phyloP scores from a whole-genome alignment of 2,113 vertebrate genomes.

The Chitala chitala region DNA sequence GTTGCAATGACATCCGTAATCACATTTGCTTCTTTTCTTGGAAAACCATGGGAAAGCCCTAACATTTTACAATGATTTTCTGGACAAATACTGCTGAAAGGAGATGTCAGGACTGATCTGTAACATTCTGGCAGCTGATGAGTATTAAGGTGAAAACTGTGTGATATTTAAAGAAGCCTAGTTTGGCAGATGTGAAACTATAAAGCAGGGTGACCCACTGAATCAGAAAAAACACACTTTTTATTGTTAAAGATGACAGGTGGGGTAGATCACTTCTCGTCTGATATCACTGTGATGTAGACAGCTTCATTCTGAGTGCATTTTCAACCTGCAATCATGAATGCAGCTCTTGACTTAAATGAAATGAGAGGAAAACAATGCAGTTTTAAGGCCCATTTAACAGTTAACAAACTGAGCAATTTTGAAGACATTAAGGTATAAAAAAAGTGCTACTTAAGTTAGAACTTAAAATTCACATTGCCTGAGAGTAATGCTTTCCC shows the following conservation, averaged over 20 bases:
- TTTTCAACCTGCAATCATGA: not conserved
- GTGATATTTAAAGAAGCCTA: constrained; percentile 30
- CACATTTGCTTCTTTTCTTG: too few species aligned
- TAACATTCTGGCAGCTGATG: constrained; percentile 30
- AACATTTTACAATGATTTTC: constrained; percentile 26
- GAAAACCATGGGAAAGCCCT: too few species aligned
- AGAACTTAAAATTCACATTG: too few species aligned
- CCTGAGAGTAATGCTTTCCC: too few species aligned
- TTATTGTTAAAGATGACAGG: constrained; percentile 25
- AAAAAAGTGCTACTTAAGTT: too few species aligned
- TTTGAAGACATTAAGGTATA: too few species aligned
- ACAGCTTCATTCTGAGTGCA: not conserved
- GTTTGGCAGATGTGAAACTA: constrained; percentile 31
- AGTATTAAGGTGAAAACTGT: constrained; percentile 26
- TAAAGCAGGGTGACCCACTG: constrained; percentile 35
- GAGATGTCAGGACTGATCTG: constrained; percentile 21
- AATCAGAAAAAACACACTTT: constrained; percentile 29
- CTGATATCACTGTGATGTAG: not conserved
- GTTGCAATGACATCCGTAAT: too few species aligned
- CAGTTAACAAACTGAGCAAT: too few species aligned
- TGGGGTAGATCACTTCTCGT: constrained; percentile 1
- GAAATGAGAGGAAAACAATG: too few species aligned
- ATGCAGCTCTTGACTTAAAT: too few species aligned
- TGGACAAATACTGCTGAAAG: constrained; percentile 26
- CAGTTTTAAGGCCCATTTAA: too few species aligned